A percentile compares a stretch with the other conserved stretches of the same genome.
phyloP scores from a whole-genome alignment of 1,140 invertebrate species.

The Archivesica marissinica region DNA sequence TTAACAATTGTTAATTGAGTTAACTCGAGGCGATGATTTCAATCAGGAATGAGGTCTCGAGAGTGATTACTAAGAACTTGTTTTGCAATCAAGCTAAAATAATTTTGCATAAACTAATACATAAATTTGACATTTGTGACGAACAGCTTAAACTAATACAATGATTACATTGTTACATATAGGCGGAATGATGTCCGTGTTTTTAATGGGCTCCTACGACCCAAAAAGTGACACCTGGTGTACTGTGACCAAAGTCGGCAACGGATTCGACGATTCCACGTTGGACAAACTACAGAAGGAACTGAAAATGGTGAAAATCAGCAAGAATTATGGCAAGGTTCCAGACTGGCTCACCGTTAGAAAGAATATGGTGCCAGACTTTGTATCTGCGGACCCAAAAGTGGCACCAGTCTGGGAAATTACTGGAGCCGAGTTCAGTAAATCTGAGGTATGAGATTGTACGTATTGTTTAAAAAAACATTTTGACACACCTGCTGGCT shows the following conservation, averaged over 20 bases:
- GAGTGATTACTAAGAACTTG: too few relatives aligned
- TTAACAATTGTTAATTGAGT: too few relatives aligned
- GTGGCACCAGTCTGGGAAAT: conserved; percentile 97
- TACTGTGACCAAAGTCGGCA: conserved; percentile 92
- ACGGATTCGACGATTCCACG: conserved; percentile 94
- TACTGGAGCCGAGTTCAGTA: conserved; percentile 95
- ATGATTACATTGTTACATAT: background rate
- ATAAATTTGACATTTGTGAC: too few relatives aligned
- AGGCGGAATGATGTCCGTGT: conserved; percentile 96
- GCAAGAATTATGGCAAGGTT: conserved; percentile 84
- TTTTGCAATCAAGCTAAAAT: too few relatives aligned
- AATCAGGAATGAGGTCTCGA: too few relatives aligned
- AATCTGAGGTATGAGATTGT: conserved; percentile 86
- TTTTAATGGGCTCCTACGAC: conserved; percentile 96
- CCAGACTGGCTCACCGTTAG: conserved; percentile 93
- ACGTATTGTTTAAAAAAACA: too few relatives aligned
- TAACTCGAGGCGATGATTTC: too few relatives aligned
- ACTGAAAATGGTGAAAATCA: conserved; percentile 93
- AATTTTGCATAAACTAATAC: too few relatives aligned
- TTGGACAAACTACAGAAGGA: conserved; percentile 90
- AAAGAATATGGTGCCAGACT: conserved; percentile 94
- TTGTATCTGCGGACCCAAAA: conserved; percentile 92
- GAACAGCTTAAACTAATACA: too few relatives aligned
- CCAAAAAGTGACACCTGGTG: conserved; percentile 89
- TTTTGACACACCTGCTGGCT: too few relatives aligned